Conservation (phyloP, 2,888 invertebrate species). For the Alcis repandata region DNA sequence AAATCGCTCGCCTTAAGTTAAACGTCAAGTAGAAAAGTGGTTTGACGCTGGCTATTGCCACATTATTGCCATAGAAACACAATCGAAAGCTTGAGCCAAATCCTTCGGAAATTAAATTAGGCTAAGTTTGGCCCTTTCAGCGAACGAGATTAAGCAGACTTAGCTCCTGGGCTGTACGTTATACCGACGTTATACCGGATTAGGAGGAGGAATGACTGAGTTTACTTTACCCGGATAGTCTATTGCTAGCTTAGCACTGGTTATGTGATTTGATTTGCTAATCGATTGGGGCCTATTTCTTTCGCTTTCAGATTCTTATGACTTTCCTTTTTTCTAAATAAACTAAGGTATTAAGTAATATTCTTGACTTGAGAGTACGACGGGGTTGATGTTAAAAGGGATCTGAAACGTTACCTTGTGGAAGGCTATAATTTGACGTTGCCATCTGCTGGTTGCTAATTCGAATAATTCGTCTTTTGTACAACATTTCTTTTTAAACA, state of each 20-base stretch:
- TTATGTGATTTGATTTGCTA: constrained; percentile 7
- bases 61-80: not conserved
- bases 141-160: constrained; percentile 44
- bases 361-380: too few relatives aligned
- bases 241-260: constrained; percentile 13
- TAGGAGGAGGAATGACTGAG: constrained; percentile 7
- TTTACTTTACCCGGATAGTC: constrained; percentile 4
- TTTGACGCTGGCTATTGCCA: too few relatives aligned
- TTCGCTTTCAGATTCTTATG: not conserved
- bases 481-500: too few relatives aligned
- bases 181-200: constrained; percentile 31
- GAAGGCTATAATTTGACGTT: not conserved
- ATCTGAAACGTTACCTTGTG: not conserved
- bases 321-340: not conserved
- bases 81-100: constrained; percentile 36
- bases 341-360: too few relatives aligned
- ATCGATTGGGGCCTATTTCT: not conserved
- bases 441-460: too few relatives aligned
- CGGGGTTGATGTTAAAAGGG: not conserved
- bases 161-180: constrained; percentile 34
- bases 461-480: too few relatives aligned
- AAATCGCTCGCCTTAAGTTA: too few relatives aligned
- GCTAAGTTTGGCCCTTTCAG: constrained; percentile 45
- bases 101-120: constrained; percentile 52
- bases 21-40: too few relatives aligned